Conservation (phyloP, 2,888 invertebrate genomes). For the Camptogramma bilineatum region DNA sequence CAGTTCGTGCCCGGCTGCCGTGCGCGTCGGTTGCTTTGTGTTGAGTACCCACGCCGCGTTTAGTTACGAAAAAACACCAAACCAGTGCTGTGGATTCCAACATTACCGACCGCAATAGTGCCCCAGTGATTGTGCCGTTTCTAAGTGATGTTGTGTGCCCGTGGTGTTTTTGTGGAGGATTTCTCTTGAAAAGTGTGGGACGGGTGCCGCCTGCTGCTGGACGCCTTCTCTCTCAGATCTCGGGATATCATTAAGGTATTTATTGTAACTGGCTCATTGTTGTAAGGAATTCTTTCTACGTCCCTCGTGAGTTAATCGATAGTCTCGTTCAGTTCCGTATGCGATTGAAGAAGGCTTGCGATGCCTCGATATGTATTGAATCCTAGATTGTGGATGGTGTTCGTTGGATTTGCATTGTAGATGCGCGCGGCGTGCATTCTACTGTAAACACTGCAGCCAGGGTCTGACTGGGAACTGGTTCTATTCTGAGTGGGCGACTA, state of each 20-base stretch:
- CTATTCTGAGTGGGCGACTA: constrained; percentile 74
- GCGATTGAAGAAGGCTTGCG: constrained; percentile 56
- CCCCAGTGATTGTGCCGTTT: constrained; percentile 79
- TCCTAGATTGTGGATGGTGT: constrained; percentile 71
- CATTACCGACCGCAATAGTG: constrained; percentile 60
- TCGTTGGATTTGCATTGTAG: constrained; percentile 79
- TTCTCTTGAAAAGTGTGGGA: constrained; percentile 77
- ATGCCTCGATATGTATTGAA: constrained; percentile 63
- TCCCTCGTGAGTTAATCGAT: constrained; percentile 80
- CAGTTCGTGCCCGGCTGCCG: constrained; percentile 83
- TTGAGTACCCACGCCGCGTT: constrained; percentile 64
- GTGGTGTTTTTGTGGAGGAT: constrained; percentile 79
- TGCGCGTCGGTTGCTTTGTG: constrained; percentile 70
- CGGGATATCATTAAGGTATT: constrained; percentile 86
- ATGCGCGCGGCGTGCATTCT: constrained; percentile 70
- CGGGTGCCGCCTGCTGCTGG: constrained; percentile 76
- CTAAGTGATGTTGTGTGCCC: constrained; percentile 74
- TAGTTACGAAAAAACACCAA: constrained; percentile 80
- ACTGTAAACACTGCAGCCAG: constrained; percentile 60
- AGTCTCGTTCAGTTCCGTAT: constrained; percentile 67
- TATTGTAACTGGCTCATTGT: constrained; percentile 85
- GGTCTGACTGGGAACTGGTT: constrained; percentile 62
- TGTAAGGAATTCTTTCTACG: constrained; percentile 82
- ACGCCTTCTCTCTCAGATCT: constrained; percentile 82
- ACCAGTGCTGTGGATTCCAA: constrained; percentile 81